Evolutionary conservation across 1,140 invertebrate species (phyloP), one percentile per base, ranked within the genome.

Genomic region (Metopolophium dirhodum): DNA sequence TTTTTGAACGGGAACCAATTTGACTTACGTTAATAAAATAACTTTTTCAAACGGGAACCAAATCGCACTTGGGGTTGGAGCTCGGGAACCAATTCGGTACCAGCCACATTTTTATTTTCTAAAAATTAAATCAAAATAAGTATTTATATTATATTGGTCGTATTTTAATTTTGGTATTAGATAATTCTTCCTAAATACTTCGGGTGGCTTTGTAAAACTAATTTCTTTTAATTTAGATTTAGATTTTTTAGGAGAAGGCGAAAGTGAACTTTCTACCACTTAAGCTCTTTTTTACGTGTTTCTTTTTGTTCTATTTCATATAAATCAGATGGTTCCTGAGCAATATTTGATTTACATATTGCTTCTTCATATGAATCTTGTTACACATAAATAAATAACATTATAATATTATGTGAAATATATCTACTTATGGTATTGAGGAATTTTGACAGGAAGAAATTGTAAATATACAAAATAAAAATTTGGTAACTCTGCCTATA

Each of bases 31-130:
- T n/a, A n/a, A n/a, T n/a, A n/a, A n/a, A n/a, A n/a, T n/a, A n/a
- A n/a, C n/a, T n/a, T n/a, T n/a, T n/a, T n/a, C n/a, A n/a, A n/a
- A n/a, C n/a, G n/a, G n/a, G n/a, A n/a, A n/a, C n/a, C n/a, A n/a
- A n/a, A n/a, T n/a, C n/a, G n/a, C n/a, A n/a, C n/a, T n/a, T n/a
- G n/a, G n/a, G n/a, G n/a, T n/a, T n/a, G n/a, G n/a, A n/a, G n/a
- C n/a, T n/a, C n/a, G n/a, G n/a, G n/a, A n/a, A n/a, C n/a, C n/a
- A n/a, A n/a, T n/a, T n/a, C n/a, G n/a, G n/a, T n/a, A n/a, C n/a
- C n/a, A n/a, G n/a, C n/a, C n/a, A n/a, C n/a, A n/a, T 82, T 35
- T 82, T 82, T 82, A 82, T 82, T 82, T 68, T 68, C 61, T 68
- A 68, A 30, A 68, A 68, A 68, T 68, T 68, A 68, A 68, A 68